These are phyloP conservation scores for Solea senegalensis DNA, from an alignment of 2,113 vertebrate genomes.

Conservation along the genomic window DNA sequence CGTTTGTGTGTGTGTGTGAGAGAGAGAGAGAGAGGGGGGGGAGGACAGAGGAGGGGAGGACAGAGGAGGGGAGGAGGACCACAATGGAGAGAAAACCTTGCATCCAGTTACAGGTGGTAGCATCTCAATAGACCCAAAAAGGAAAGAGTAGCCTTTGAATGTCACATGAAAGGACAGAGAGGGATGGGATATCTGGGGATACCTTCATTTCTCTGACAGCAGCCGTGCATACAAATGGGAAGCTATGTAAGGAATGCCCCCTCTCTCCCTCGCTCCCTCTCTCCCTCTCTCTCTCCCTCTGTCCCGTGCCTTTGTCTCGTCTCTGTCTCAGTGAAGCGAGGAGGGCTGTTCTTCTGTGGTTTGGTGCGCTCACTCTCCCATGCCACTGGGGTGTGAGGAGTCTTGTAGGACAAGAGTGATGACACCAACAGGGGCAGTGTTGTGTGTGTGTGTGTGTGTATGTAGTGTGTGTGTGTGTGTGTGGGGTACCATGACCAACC, in stretches of 20 bases:
- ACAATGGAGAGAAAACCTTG: constrained; percentile 75
- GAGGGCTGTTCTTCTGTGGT: constrained; percentile 64
- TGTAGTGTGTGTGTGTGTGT: constrained; percentile 28
- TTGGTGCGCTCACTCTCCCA: constrained; percentile 84
- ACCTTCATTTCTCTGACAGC: constrained; percentile 75
- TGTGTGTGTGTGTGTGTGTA: constrained; percentile 33
- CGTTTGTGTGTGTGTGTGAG: constrained; percentile 33
- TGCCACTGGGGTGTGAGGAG: constrained; percentile 83
- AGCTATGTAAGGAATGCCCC: constrained; percentile 86
- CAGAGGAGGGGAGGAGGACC: constrained; percentile 35
- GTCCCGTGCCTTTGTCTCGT: constrained; percentile 53
- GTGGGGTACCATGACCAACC: constrained; percentile 61
- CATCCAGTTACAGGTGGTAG: constrained; percentile 83
- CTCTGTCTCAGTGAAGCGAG: constrained; percentile 72
- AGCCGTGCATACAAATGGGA: constrained; percentile 85
- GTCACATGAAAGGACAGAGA: constrained; percentile 78
- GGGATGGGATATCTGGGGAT: constrained; percentile 80
- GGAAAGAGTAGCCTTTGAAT: constrained; percentile 81
- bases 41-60: constrained; percentile 3
- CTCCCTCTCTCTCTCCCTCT: constrained; percentile 37
- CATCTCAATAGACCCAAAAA: constrained; percentile 78
- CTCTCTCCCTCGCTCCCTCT: constrained; percentile 30
- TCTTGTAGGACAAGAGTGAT: constrained; percentile 88
- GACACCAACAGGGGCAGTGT: constrained; percentile 69
- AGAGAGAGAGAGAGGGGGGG: constrained; percentile 6